phyloP scores from a whole-genome alignment of 2,888 invertebrate species.

The Watsonalla binaria region DNA sequence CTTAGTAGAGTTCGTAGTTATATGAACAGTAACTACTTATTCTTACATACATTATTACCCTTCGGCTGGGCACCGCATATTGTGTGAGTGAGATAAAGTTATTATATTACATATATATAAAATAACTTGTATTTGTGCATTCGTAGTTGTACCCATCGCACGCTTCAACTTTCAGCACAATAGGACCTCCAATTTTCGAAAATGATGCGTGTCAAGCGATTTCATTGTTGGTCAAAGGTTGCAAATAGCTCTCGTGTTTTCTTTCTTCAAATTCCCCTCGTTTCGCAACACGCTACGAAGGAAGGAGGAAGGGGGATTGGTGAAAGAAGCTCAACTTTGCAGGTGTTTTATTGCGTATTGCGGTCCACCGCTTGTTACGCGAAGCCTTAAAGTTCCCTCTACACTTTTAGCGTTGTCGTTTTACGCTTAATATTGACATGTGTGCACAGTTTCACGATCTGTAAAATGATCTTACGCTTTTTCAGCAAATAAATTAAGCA shows the following conservation, averaged over 20 bases:
- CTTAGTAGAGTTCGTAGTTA: too few species aligned
- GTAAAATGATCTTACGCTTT: too few species aligned
- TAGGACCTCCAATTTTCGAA: background rate
- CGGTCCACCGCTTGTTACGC: slow-evolving; percentile 36
- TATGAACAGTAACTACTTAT: too few species aligned
- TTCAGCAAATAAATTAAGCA: too few species aligned
- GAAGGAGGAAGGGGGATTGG: slow-evolving; percentile 13
- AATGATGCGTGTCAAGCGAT: slow-evolving; percentile 18
- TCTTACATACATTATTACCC: too few species aligned
- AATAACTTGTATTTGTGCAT: too few species aligned
- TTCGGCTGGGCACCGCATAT: too few species aligned
- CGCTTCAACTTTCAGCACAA: background rate
- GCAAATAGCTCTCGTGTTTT: slow-evolving; percentile 25
- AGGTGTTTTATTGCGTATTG: slow-evolving; percentile 50
- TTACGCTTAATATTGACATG: slow-evolving; percentile 10
- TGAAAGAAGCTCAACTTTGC: slow-evolving; percentile 30
- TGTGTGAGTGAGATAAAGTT: too few species aligned
- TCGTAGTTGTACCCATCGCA: too few species aligned
- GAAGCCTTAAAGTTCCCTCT: slow-evolving; percentile 36
- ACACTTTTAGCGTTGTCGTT: slow-evolving; percentile 15
- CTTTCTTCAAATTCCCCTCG: slow-evolving; percentile 18
- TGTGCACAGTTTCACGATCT: slow-evolving; percentile 7
- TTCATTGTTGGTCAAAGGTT: slow-evolving; percentile 21
- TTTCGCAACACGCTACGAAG: slow-evolving; percentile 22
- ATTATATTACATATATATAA: background rate